Evolutionary conservation across 2,888 invertebrate species (phyloP).

Genomic region (Mongoloraphidia duomilia): DNA sequence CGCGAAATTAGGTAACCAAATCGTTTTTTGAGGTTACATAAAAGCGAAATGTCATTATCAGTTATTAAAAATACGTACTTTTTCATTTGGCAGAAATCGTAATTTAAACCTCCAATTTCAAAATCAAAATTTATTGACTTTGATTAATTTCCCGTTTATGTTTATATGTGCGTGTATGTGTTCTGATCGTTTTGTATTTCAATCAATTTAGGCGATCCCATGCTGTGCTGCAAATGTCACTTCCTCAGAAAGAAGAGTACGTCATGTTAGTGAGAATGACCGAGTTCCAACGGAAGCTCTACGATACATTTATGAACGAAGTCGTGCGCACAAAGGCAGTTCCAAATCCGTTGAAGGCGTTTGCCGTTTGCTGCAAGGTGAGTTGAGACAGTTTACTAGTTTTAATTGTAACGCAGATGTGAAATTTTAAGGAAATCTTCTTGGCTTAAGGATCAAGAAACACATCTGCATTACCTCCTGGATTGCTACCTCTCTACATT

Average conservation of each 20-base stretch:
- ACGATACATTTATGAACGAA: constrained; percentile 87
- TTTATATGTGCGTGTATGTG: background rate
- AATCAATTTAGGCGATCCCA: constrained; percentile 60
- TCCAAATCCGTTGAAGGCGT: constrained; percentile 92
- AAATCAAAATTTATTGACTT: background rate
- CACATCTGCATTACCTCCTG: too few relatives aligned
- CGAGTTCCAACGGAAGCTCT: constrained; percentile 75
- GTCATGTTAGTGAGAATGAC: constrained; percentile 82
- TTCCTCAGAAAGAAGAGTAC: constrained; percentile 91
- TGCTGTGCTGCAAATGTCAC: constrained; percentile 75
- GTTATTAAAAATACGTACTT: too few relatives aligned
- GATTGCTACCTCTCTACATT: too few relatives aligned
- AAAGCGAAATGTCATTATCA: too few relatives aligned
- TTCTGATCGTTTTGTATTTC: constrained; percentile 2
- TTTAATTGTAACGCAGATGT: background rate
- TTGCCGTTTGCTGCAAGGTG: constrained; percentile 95
- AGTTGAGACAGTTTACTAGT: constrained; percentile 10
- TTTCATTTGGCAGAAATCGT: too few relatives aligned
- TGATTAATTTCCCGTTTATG: background rate
- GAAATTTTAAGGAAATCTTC: background rate
- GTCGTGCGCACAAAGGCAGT: constrained; percentile 73
- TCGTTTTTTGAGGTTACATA: too few relatives aligned
- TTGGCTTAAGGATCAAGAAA: too few relatives aligned
- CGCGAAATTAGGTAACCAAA: too few relatives aligned
- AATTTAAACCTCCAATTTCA: too few relatives aligned